Base-by-base conservation (phyloP, 2,888 invertebrate genomes). In the Dasypolia templi region DNA sequence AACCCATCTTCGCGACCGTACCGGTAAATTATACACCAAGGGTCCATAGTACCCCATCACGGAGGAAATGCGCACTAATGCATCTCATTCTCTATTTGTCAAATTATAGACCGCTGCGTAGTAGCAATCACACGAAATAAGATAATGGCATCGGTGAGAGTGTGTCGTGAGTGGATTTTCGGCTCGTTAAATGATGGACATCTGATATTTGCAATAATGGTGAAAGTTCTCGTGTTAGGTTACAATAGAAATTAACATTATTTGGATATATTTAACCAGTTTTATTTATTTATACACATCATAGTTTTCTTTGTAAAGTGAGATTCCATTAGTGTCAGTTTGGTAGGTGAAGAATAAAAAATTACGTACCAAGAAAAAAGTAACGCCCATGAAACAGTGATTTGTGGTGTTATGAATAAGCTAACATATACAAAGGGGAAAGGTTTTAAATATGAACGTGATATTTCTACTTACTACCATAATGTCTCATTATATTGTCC, bases 81-180 rank as follows among this genome's bases (percentile, higher is more conserved):
- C 95, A 95, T 94, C 95, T 95, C 92, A 95, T 95, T 96, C 95
- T 95, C 94, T 95, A 95, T 95, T 95, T 95, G 94, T 95, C 94
- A 96, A 96, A 96, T 96, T 96, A 96, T 93, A 96, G 93, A 88
- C 93, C 92, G 88, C 92, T 89, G 87, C 81, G 86, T 89, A 83
- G 90, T 89, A 90, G 91, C 91, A 91, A 94, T 95, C 91, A 92
- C 90, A 93, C 92, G 92, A 92, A 94, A 94, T 93, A 92, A 94
- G 92, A 93, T 93, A 93, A 86, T 80, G 70, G 88, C 89, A 91
- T 68, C 63, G 85, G 92, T 92, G 92, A 92, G 92, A 93, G 93
- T 91, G 75, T 89, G 86, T 90, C 90, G 92, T 92, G 92, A 92
- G 90, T 90, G 88, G 88, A 89, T 88, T 86, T 76, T 86, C 87